Base-by-base conservation (phyloP, 2,113 vertebrate species). In the Hyla sarda region DNA sequence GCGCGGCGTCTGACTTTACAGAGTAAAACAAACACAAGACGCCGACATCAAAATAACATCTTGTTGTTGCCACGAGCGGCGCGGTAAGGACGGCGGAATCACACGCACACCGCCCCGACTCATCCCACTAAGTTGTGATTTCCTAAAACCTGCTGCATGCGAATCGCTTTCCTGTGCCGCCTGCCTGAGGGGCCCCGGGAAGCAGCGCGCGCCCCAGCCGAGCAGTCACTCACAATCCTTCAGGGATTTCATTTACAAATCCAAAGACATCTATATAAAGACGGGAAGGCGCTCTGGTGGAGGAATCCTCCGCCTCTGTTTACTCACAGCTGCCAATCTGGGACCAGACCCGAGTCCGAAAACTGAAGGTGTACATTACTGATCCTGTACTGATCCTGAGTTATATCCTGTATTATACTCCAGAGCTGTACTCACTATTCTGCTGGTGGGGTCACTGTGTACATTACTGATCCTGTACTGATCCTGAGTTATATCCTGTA, bases 251-350 rank as follows among this genome's bases (percentile, higher is more conserved):
- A 80, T 45, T 79, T 78, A 47, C 30, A n/a, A 56, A 86, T 37
- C 76, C 21, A 37, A 71, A 80, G 77, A 86, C 84, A 41, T 86
- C 84, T 86, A 81, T 86, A 86, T 86, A 86, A 81, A 86, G 84
- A 85, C 37, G 11, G 34, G 28, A 72, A 69, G n/a, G 78, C 83
- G 17, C 75, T 52, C 50, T 5, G 3, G 8, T 52, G 54, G 52
- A 47, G 5, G 67, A 50, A 28, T 78, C 83, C 28, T 85, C 34
- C 25, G 83, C 52, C 74, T 78, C 47, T 50, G 58, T 78, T 47
- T 78, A 77, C 72, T 72, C 17, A 23, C 19, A 30, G 75, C 62
- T 3, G 28, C 48, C 30, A 85, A 85, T 71, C 75, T 58, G 32
- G 84, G 62, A 71, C 84, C 56, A 41, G 41, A 41, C 41, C 41